These are phyloP conservation scores for Zaprionus inermis DNA, from an alignment of 1,140 invertebrate species.

Conservation along the genomic window DNA sequence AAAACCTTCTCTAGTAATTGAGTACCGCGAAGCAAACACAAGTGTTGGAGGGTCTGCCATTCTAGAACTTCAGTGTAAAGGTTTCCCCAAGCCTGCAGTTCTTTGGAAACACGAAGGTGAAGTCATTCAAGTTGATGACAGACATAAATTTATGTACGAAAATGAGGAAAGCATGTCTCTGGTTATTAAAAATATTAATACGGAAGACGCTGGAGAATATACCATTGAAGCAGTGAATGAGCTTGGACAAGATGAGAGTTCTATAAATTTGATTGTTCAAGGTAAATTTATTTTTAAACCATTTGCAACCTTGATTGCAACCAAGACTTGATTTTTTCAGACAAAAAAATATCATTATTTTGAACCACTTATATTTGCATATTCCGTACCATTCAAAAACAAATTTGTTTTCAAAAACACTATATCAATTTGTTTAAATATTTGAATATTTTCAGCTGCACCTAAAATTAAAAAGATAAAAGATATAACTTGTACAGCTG, in stretches of 20 bases:
- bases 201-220: slow-evolving; percentile 94
- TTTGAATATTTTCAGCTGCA: slow-evolving; percentile 84
- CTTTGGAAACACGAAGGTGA: slow-evolving; percentile 94
- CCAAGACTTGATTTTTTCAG: no score
- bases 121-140: slow-evolving; percentile 91
- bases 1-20: slow-evolving; percentile 90
- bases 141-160: slow-evolving; percentile 94
- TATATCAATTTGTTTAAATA: not conserved
- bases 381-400: no score
- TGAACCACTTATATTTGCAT: no score
- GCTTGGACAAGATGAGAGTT: slow-evolving; percentile 91
- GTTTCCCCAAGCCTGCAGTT: slow-evolving; percentile 96
- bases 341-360: no score
- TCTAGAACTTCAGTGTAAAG: slow-evolving; percentile 95
- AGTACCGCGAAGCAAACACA: slow-evolving; percentile 90
- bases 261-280: slow-evolving; percentile 91
- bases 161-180: slow-evolving; percentile 96
- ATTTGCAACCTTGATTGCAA: no score
- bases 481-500: slow-evolving; percentile 89
- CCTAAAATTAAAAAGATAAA: slow-evolving; percentile 93
- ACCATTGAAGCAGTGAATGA: slow-evolving; percentile 94
- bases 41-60: slow-evolving; percentile 96
- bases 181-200: slow-evolving; percentile 94
- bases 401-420: no score
- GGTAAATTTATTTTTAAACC: slow-evolving; percentile 69